A percentile compares a stretch with the other conserved stretches of the same genome.
phyloP scores from a whole-genome alignment of 2,888 invertebrate genomes.

The Drosophila nigritarsus region DNA sequence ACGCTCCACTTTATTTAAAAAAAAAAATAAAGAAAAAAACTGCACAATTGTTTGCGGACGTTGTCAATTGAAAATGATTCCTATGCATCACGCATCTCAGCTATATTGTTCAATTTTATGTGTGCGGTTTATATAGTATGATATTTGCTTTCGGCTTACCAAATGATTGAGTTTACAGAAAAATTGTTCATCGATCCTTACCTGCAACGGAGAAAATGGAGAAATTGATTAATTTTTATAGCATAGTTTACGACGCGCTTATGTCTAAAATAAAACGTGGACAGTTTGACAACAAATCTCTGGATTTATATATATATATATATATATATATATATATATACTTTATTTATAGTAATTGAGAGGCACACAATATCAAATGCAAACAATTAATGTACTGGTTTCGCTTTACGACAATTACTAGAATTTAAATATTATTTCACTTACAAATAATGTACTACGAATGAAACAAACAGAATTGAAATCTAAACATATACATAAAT shows the following conservation, averaged over 20 bases:
- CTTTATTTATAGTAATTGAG: conserved; percentile 12
- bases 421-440: conserved; percentile 11
- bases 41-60: conserved; percentile 9
- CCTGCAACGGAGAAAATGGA: conserved; percentile 78
- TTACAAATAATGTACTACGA: conserved; percentile 33
- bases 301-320: conserved; percentile 22
- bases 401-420: conserved; percentile 52
- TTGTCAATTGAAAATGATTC: conserved; percentile 18
- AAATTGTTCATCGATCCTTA: conserved; percentile 84
- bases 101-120: conserved; percentile 7
- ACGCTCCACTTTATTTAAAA: conserved; percentile 25
- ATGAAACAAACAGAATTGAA: conserved; percentile 16
- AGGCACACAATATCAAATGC: conserved; percentile 64
- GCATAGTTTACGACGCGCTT: conserved; percentile 16
- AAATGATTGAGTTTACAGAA: conserved; percentile 83
- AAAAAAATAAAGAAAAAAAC: background rate
- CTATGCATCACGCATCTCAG: conserved; percentile 6
- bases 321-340: background rate
- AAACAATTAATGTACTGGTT: conserved; percentile 26
- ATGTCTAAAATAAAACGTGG: conserved; percentile 29
- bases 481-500: conserved; percentile 24
- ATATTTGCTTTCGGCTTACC: conserved; percentile 75
- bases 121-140: conserved; percentile 1
- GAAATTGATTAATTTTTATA: conserved; percentile 41
- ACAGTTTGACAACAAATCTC: conserved; percentile 52